These are phyloP conservation scores for Liasis olivaceus DNA, from an alignment of 2,797 vertebrate species.

Conservation along the genomic window DNA sequence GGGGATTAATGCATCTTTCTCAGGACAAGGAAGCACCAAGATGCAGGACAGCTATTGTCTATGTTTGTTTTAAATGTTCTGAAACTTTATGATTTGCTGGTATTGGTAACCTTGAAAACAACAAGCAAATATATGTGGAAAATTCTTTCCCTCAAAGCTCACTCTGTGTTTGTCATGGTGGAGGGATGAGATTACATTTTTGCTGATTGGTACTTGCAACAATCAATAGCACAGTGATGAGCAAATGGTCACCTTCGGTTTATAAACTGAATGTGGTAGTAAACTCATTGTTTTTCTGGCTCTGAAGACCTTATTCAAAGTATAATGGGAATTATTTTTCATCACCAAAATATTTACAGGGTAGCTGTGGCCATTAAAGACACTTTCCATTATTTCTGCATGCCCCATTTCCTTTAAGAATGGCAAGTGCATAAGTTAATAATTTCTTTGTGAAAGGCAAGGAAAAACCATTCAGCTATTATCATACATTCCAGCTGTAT, in stretches of 20 bases:
- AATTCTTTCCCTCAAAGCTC: neutral
- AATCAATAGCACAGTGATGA: neutral
- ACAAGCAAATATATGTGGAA: neutral
- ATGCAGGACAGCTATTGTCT: neutral
- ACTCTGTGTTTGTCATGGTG: neutral
- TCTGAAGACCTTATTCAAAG: constrained; percentile 20
- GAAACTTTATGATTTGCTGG: neutral
- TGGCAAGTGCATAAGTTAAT: constrained; percentile 19
- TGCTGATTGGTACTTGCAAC: neutral
- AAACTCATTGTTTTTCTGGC: constrained; percentile 19
- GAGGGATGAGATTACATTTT: neutral
- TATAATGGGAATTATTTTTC: constrained; percentile 34
- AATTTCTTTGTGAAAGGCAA: constrained; percentile 14
- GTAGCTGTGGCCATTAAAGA: constrained; percentile 30
- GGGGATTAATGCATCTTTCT: neutral
- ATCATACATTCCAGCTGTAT: neutral
- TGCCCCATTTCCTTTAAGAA: constrained; percentile 45
- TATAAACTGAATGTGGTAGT: neutral
- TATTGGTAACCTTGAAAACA: neutral
- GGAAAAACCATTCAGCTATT: constrained; percentile 5
- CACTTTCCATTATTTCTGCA: constrained; percentile 41
- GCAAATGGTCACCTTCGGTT: constrained; percentile 5
- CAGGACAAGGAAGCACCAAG: neutral
- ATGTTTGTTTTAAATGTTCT: neutral
- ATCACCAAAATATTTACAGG: constrained; percentile 44